phyloP scores from a whole-genome alignment of 1,140 invertebrate species.

The Atta texana region DNA sequence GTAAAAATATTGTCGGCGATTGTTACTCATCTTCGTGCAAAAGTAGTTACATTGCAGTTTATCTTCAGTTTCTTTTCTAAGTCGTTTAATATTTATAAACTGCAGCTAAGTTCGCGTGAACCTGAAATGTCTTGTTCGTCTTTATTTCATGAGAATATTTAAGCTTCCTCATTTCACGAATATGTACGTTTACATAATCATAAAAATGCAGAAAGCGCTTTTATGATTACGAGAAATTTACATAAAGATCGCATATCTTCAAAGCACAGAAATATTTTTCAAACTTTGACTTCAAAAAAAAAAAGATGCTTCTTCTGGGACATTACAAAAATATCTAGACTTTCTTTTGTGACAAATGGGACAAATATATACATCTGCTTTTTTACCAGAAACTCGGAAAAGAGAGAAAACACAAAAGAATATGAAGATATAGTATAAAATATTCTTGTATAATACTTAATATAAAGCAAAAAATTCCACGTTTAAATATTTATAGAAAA shows the following conservation, averaged over 20 bases:
- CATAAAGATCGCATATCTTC: neutral
- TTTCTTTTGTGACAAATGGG: neutral
- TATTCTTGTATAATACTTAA: neutral
- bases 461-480: neutral
- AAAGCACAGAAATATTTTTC: slow-evolving; percentile 31
- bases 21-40: slow-evolving; percentile 22
- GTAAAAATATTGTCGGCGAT: slow-evolving; percentile 14
- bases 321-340: neutral
- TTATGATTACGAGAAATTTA: neutral
- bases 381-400: neutral
- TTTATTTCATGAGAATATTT: slow-evolving; percentile 37
- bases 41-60: slow-evolving; percentile 4
- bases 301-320: neutral
- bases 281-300: neutral
- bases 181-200: neutral
- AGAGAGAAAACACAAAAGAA: neutral
- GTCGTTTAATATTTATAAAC: slow-evolving; percentile 37
- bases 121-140: neutral
- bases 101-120: slow-evolving; percentile 1
- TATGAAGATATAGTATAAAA: neutral
- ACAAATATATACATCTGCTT: neutral
- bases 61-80: slow-evolving; percentile 11
- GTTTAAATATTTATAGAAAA: neutral
- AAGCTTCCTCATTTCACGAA: slow-evolving; percentile 24
- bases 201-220: neutral